Percentiles rank a stretch among this genome's conserved stretches.
Evolutionary conservation across 2,113 vertebrate genomes (phyloP).

Genomic region (Noturus placidus): DNA sequence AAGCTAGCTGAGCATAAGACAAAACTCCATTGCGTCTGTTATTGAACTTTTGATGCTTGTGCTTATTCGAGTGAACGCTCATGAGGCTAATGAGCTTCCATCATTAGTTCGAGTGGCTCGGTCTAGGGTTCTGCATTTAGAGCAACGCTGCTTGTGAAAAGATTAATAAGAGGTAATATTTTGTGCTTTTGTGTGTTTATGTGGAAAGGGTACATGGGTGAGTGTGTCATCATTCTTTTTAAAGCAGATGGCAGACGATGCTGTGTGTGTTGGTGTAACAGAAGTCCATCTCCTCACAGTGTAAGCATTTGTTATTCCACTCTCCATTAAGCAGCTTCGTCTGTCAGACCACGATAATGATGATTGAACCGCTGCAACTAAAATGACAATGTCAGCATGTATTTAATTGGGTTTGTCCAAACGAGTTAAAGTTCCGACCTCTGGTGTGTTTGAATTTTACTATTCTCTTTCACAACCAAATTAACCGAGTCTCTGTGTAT

Average conservation of each 20-base stretch:
- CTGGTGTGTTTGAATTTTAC: neutral
- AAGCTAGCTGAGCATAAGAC: neutral
- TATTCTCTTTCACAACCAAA: conserved; percentile 22
- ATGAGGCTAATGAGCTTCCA: neutral
- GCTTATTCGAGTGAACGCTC: neutral
- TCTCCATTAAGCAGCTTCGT: conserved; percentile 31
- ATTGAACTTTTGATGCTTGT: neutral
- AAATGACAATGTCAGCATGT: conserved; percentile 34
- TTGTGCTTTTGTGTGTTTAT: neutral
- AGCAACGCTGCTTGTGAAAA: neutral
- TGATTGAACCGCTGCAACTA: conserved; percentile 17
- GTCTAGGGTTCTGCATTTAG: neutral
- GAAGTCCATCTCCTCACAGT: neutral
- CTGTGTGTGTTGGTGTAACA: neutral
- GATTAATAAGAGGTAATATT: neutral
- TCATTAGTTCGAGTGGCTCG: neutral
- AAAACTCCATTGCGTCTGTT: neutral
- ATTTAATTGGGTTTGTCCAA: conserved; percentile 33
- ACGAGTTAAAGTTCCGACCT: conserved; percentile 1
- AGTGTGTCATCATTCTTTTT: neutral
- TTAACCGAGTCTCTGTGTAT: conserved; percentile 23
- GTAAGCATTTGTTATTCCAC: conserved; percentile 26
- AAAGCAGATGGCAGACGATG: neutral
- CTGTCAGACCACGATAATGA: conserved; percentile 23
- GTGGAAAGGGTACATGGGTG: neutral